These are phyloP conservation scores for Amyelois transitella DNA, from an alignment of 1,140 invertebrate genomes.

Conservation along the genomic window DNA sequence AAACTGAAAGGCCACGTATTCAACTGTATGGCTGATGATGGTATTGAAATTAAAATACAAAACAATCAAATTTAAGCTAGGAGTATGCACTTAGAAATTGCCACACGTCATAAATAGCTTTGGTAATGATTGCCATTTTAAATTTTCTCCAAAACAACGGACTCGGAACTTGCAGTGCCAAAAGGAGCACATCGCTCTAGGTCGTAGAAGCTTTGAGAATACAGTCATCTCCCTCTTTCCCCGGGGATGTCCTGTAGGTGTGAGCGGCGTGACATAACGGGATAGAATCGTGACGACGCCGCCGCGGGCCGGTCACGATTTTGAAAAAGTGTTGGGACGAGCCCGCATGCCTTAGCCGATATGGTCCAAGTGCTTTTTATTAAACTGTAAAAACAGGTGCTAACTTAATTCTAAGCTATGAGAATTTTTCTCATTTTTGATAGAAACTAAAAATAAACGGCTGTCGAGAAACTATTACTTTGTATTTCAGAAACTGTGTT, in stretches of 20 bases:
- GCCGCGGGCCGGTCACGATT: constrained; percentile 62
- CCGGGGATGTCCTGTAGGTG: constrained; percentile 15
- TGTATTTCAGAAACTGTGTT: too few species aligned
- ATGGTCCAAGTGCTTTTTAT: background rate
- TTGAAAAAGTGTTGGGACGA: constrained; percentile 65
- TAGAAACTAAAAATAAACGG: background rate
- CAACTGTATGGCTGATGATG: too few species aligned
- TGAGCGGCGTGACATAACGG: constrained; percentile 51
- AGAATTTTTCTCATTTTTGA: background rate
- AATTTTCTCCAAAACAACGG: background rate
- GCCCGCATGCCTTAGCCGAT: constrained; percentile 16
- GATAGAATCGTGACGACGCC: constrained; percentile 56
- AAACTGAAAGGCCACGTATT: too few species aligned
- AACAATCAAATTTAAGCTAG: too few species aligned
- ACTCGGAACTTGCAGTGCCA: background rate
- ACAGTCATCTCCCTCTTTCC: constrained; percentile 30
- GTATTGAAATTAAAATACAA: too few species aligned
- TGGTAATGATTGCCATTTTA: too few species aligned
- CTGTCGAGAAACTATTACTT: too few species aligned
- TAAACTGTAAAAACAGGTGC: background rate
- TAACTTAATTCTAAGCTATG: background rate
- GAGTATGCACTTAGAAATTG: too few species aligned
- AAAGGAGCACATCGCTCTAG: background rate
- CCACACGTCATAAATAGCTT: too few species aligned
- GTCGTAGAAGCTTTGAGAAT: constrained; percentile 12